A percentile compares a stretch with the other conserved stretches of the same genome.
phyloP scores from a whole-genome alignment of 2,113 vertebrate species.

The Mobula hypostoma region DNA sequence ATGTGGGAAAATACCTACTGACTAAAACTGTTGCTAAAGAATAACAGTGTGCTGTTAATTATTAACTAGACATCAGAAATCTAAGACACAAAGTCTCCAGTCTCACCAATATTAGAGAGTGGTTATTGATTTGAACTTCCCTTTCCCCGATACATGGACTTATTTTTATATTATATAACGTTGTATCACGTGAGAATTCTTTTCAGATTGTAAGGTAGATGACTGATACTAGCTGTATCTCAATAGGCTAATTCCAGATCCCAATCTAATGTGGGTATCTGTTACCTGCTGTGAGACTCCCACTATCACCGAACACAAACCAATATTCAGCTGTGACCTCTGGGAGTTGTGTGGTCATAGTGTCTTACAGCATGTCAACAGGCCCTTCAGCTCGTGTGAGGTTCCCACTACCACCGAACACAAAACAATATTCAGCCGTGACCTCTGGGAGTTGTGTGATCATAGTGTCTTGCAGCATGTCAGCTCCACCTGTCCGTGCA shows the following conservation, averaged over 20 bases:
- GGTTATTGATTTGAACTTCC: conserved; percentile 2
- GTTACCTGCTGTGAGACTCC: background rate
- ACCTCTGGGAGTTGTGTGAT: background rate
- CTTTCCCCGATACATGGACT: background rate
- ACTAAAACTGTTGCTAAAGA: background rate
- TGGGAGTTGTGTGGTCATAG: background rate
- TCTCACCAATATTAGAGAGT: conserved; percentile 15
- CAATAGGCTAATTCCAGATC: background rate
- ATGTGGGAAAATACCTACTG: background rate
- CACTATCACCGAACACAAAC: background rate
- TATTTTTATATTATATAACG: background rate
- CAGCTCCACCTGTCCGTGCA: too few relatives aligned
- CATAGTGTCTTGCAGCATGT: too few relatives aligned
- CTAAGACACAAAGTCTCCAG: conserved; percentile 12
- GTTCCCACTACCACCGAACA: background rate
- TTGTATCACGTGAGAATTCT: background rate
- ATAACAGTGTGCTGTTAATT: conserved; percentile 33
- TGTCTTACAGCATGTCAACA: too few relatives aligned
- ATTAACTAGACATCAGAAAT: conserved; percentile 12
- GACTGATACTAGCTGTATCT: conserved; percentile 3
- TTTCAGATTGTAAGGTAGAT: conserved; percentile 16
- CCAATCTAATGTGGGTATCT: conserved; percentile 11
- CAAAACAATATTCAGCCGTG: background rate
- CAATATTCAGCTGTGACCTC: conserved; percentile 15
- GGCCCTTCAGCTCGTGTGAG: background rate